Percentiles rank a stretch among this genome's conserved stretches.
Evolutionary conservation across 2,888 invertebrate genomes (phyloP).

Genomic region (Oithona nana): DNA sequence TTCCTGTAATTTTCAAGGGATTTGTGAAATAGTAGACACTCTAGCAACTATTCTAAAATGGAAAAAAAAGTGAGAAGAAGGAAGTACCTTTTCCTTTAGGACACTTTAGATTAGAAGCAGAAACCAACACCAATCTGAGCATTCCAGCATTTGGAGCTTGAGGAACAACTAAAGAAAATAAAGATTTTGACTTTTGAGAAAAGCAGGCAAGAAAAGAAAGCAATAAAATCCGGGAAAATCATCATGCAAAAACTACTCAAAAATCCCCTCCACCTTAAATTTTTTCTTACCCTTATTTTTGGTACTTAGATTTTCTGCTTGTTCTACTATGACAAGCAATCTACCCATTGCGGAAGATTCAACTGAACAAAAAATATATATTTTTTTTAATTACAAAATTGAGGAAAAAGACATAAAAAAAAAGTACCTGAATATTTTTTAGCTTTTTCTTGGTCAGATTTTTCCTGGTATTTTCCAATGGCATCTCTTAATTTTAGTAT

Average conservation of each 20-base stretch:
- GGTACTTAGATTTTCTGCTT: background rate
- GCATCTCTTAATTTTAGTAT: background rate
- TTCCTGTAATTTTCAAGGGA: too few species aligned
- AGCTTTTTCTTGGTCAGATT: background rate
- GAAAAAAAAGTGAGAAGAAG: background rate
- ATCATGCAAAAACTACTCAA: background rate
- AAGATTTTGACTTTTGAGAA: too few species aligned
- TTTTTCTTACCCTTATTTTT: background rate
- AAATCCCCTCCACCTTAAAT: background rate
- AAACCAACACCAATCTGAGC: too few species aligned
- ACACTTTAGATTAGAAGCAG: background rate
- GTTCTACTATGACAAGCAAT: background rate
- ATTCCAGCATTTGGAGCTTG: background rate
- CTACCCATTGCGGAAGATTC: background rate
- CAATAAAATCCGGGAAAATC: too few species aligned
- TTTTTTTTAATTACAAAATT: too few species aligned
- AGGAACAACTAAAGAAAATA: background rate
- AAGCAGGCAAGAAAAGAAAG: too few species aligned
- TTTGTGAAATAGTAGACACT: slow-evolving; percentile 19
- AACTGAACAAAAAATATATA: too few species aligned
- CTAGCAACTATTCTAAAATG: background rate
- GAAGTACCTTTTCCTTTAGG: background rate
- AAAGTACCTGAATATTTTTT: background rate
- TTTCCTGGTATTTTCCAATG: background rate
- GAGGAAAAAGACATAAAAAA: too few species aligned